Evolutionary conservation across 2,888 invertebrate genomes (phyloP).

Genomic region (Monoplex corrugatus): DNA sequence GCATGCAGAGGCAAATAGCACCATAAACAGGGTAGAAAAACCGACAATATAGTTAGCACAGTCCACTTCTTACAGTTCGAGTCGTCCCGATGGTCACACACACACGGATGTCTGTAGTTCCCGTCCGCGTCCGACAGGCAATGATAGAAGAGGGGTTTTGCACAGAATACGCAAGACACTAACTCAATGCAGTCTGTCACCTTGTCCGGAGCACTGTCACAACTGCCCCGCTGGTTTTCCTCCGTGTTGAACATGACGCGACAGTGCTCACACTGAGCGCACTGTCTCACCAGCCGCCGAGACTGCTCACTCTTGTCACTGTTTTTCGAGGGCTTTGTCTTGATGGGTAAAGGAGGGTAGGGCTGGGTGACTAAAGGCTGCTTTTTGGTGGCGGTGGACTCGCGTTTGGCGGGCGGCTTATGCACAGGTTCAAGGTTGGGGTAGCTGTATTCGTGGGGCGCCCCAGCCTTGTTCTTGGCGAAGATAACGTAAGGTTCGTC

Average conservation of each 20-base stretch:
- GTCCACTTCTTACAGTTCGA: conserved; percentile 88
- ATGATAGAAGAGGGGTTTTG: conserved; percentile 96
- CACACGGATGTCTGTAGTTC: conserved; percentile 89
- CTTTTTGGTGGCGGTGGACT: conserved; percentile 71
- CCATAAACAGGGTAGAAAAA: conserved; percentile 96
- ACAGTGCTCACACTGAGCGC: conserved; percentile 83
- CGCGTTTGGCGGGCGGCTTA: conserved; percentile 72
- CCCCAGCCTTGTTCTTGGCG: conserved; percentile 67
- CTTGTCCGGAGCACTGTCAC: conserved; percentile 89
- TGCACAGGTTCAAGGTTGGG: conserved; percentile 85
- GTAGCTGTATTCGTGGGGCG: conserved; percentile 91
- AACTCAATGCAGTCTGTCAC: conserved; percentile 90
- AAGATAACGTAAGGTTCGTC: conserved; percentile 76
- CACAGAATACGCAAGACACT: conserved; percentile 92
- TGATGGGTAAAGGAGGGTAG: conserved; percentile 82
- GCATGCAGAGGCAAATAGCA: conserved; percentile 94
- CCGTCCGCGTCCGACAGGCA: conserved; percentile 96
- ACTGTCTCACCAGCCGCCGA: conserved; percentile 61
- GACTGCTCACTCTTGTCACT: conserved; percentile 62
- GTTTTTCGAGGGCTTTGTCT: too few species aligned
- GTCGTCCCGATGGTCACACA: conserved; percentile 85
- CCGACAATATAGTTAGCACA: conserved; percentile 90
- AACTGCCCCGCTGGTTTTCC: conserved; percentile 91
- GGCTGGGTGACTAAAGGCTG: conserved; percentile 51
- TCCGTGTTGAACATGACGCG: conserved; percentile 87